Conservation (phyloP, 2,888 invertebrate genomes). For the Dynastes hyllus region DNA sequence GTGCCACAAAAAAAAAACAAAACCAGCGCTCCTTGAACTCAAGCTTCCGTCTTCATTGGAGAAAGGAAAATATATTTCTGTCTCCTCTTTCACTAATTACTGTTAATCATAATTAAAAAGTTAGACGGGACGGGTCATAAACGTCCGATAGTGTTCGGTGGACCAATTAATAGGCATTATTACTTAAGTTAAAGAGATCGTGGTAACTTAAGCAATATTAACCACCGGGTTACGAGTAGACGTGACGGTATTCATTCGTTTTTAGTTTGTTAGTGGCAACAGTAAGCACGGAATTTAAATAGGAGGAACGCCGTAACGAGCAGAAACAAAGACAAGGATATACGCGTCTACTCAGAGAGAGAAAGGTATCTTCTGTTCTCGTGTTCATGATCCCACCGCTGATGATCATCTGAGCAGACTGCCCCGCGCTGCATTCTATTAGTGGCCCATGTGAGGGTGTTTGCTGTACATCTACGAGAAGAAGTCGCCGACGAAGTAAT, state of each 20-base stretch:
- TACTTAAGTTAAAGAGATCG: conserved; percentile 41
- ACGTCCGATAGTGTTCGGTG: conserved; percentile 43
- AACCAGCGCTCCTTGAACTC: not conserved
- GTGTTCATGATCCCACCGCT: conserved; percentile 24
- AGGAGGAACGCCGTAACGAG: not conserved
- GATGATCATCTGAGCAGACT: conserved; percentile 26
- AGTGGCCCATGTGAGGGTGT: conserved; percentile 17
- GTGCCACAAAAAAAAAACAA: no score
- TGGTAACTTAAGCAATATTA: conserved; percentile 43
- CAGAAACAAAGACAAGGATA: not conserved
- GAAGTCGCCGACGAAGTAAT: conserved; percentile 21
- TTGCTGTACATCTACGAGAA: not conserved
- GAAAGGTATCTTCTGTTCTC: conserved; percentile 6
- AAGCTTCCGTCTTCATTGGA: not conserved
- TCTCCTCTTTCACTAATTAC: conserved; percentile 25
- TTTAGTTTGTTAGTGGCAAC: conserved; percentile 41
- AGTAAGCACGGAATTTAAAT: conserved; percentile 34
- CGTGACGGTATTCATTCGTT: conserved; percentile 29
- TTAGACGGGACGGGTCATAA: conserved; percentile 24
- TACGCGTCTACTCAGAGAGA: not conserved
- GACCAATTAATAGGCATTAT: conserved; percentile 45
- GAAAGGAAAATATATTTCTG: not conserved
- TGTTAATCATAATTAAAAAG: conserved; percentile 47
- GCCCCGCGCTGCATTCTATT: conserved; percentile 35
- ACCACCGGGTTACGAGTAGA: conserved; percentile 32